Evolutionary conservation across 2,113 vertebrate species (phyloP).

Genomic region (Bufo gargarizans): DNA sequence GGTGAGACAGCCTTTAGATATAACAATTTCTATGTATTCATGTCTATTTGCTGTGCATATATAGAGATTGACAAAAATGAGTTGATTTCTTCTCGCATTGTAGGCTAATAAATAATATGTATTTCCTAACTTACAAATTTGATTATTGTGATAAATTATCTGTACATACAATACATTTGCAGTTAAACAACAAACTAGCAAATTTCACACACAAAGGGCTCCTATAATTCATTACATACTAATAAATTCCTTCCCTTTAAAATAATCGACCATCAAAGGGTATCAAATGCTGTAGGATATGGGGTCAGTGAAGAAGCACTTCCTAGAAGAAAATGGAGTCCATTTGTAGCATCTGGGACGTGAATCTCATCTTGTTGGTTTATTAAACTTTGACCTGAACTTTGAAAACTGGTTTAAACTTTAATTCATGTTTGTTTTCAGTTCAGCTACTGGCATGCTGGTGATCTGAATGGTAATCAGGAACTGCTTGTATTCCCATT

Average conservation of each 20-base stretch:
- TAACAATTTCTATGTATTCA: too few species aligned
- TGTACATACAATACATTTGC: not conserved
- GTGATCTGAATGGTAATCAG: conserved; percentile 32
- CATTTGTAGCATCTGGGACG: conserved; percentile 36
- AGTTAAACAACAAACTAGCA: not conserved
- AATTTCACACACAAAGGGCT: not conserved
- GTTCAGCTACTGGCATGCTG: conserved; percentile 38
- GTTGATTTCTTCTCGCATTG: not conserved
- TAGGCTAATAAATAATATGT: not conserved
- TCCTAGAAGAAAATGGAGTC: conserved; percentile 8
- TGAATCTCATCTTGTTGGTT: conserved; percentile 26
- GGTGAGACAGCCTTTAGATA: too few species aligned
- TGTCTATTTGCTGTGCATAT: too few species aligned
- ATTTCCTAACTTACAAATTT: not conserved
- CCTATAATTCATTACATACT: not conserved
- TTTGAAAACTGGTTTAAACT: not conserved
- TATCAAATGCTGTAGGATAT: not conserved
- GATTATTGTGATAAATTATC: not conserved
- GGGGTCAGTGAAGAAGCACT: conserved; percentile 17
- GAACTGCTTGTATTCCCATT: not conserved
- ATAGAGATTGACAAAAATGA: too few species aligned
- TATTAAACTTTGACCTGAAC: conserved; percentile 43
- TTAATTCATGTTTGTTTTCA: conserved; percentile 31
- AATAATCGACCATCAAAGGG: not conserved
- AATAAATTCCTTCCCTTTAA: not conserved